These are phyloP conservation scores for Hermodice carunculata DNA, from an alignment of 2,888 invertebrate species.

Conservation along the genomic window DNA sequence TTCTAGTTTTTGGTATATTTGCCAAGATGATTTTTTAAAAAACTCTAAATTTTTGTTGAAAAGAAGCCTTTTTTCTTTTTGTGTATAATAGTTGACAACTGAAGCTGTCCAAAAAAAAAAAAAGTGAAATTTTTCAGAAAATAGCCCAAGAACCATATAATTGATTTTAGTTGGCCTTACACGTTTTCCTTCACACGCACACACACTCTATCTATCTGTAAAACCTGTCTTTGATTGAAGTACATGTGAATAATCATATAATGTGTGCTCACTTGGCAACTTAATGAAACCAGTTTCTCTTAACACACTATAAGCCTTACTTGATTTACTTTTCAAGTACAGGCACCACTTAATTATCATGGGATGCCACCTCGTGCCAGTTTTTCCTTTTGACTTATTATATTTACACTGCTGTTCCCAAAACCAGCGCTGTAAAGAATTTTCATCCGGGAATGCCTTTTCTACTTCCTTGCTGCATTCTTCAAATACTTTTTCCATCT, in stretches of 20 bases:
- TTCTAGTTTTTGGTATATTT: too few species aligned
- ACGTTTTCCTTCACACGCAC: too few species aligned
- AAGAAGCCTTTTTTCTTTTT: too few species aligned
- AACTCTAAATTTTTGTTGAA: too few species aligned
- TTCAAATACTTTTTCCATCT: background rate
- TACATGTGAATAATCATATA: constrained; percentile 3
- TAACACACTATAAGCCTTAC: constrained; percentile 1
- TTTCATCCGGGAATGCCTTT: background rate
- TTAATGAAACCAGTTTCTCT: constrained; percentile 1
- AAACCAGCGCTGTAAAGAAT: constrained; percentile 2
- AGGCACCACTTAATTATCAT: constrained; percentile 9
- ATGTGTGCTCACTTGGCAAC: constrained; percentile 4
- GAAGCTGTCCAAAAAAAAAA: too few species aligned
- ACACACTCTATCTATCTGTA: too few species aligned
- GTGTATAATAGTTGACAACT: too few species aligned
- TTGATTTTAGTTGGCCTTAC: too few species aligned
- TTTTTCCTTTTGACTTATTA: background rate
- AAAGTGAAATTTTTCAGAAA: too few species aligned
- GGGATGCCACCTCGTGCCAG: constrained; percentile 5
- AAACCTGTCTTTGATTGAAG: background rate
- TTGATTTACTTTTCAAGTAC: background rate
- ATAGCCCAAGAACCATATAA: too few species aligned
- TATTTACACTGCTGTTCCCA: background rate
- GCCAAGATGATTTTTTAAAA: too few species aligned
- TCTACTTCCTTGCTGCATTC: background rate